Percentiles rank a stretch among this genome's conserved stretches.
Evolutionary conservation across 1,140 invertebrate species (phyloP).

Genomic region (Papilio helenus): DNA sequence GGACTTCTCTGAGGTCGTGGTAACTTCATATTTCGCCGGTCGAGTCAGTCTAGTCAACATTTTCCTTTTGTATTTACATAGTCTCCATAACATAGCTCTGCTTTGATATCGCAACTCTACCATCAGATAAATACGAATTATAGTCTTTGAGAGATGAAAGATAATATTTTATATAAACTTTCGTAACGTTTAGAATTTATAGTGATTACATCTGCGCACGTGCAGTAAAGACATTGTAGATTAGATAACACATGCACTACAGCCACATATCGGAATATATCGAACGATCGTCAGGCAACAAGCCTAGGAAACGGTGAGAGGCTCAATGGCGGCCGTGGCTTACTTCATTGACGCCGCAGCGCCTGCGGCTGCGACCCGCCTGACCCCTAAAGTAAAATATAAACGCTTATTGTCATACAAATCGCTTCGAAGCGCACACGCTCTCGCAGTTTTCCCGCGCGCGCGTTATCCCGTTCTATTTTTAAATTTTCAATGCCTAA

Average conservation of each 20-base stretch:
- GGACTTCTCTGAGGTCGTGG: too few relatives aligned
- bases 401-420: constrained; percentile 72
- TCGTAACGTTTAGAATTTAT: constrained; percentile 9
- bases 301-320: constrained; percentile 66
- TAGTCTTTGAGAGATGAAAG: not conserved
- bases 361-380: constrained; percentile 55
- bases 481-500: constrained; percentile 36
- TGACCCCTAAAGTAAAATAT: constrained; percentile 64
- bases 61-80: too few relatives aligned
- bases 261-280: not conserved
- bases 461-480: constrained; percentile 40
- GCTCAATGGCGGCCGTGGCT: constrained; percentile 65
- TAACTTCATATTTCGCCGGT: too few relatives aligned
- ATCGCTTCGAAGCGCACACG: constrained; percentile 60
- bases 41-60: too few relatives aligned
- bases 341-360: constrained; percentile 70
- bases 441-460: constrained; percentile 26
- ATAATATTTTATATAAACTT: constrained; percentile 1
- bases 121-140: not conserved
- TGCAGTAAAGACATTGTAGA: constrained; percentile 10
- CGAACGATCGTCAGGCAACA: constrained; percentile 42
- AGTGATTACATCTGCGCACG: constrained; percentile 9
- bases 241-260: constrained; percentile 25
- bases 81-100: too few relatives aligned
- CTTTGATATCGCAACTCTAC: not conserved